phyloP scores from a whole-genome alignment of 2,797 vertebrate genomes.

The Chiroxiphia lanceolata region DNA sequence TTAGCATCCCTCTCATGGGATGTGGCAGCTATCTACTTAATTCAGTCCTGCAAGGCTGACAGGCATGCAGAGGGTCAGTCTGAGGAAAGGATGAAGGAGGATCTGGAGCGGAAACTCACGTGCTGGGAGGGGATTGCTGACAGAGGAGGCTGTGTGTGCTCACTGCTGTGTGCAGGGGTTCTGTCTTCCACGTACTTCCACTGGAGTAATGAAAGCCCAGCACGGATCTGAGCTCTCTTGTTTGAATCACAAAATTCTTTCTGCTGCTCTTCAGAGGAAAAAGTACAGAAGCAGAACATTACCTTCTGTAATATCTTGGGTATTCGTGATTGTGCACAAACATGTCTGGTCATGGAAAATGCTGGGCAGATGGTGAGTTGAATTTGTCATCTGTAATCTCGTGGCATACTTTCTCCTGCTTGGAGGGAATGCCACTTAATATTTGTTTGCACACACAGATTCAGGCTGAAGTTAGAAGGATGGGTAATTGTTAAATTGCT shows the following conservation, averaged over 20 bases:
- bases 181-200: fast-evolving
- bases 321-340: not conserved
- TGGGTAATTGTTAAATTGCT: not conserved
- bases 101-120: not conserved
- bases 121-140: not conserved
- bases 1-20: not conserved
- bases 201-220: not conserved
- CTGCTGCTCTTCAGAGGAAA: not conserved
- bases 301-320: not conserved
- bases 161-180: fast-evolving
- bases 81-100: not conserved
- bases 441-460: not conserved
- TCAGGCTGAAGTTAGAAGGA: not conserved
- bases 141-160: not conserved
- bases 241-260: not conserved
- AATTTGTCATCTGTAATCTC: not conserved
- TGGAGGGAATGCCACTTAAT: not conserved
- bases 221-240: not conserved
- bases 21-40: not conserved
- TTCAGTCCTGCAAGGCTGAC: not conserved
- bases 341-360: not conserved
- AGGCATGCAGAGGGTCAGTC: not conserved
- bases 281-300: not conserved
- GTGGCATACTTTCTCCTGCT: not conserved
- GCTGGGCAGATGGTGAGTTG: not conserved